Evolutionary conservation across 2,797 vertebrate genomes (phyloP).

Genomic region (Dryobates pubescens): DNA sequence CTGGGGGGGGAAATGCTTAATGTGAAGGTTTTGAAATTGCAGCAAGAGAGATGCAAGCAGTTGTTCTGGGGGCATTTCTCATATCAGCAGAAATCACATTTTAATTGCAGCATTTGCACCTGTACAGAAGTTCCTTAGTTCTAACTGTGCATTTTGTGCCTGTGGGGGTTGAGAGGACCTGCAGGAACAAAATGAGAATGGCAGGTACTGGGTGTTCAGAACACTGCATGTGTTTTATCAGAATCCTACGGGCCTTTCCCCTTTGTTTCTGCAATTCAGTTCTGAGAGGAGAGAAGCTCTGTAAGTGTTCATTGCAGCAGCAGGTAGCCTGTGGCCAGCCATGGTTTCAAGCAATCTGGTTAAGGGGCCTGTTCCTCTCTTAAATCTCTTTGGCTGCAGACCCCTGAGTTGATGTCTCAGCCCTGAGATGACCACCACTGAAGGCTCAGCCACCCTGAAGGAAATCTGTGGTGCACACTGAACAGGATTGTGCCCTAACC

Average conservation of each 20-base stretch:
- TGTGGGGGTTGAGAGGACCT: background rate
- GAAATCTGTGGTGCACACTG: background rate
- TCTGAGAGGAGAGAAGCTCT: background rate
- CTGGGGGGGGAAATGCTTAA: background rate
- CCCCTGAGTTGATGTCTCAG: background rate
- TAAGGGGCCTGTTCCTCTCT: background rate
- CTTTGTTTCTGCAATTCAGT: background rate
- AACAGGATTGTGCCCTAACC: slow-evolving; percentile 7
- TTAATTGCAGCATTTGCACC: background rate
- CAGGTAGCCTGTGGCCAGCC: background rate
- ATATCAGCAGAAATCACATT: background rate
- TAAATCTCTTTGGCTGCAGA: background rate
- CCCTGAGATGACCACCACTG: background rate
- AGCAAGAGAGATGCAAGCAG: background rate
- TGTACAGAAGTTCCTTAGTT: background rate
- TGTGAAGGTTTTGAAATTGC: background rate
- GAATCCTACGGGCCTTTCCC: background rate
- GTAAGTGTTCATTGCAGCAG: background rate
- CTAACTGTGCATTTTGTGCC: background rate
- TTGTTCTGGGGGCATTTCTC: background rate
- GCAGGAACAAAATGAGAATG: background rate
- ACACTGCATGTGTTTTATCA: background rate
- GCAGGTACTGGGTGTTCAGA: background rate
- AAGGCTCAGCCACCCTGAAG: background rate
- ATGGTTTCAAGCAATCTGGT: background rate